Percentiles rank a stretch among this genome's conserved stretches.
Evolutionary conservation across 2,888 invertebrate genomes (phyloP).

Genomic region (Gerosis bhagava): DNA sequence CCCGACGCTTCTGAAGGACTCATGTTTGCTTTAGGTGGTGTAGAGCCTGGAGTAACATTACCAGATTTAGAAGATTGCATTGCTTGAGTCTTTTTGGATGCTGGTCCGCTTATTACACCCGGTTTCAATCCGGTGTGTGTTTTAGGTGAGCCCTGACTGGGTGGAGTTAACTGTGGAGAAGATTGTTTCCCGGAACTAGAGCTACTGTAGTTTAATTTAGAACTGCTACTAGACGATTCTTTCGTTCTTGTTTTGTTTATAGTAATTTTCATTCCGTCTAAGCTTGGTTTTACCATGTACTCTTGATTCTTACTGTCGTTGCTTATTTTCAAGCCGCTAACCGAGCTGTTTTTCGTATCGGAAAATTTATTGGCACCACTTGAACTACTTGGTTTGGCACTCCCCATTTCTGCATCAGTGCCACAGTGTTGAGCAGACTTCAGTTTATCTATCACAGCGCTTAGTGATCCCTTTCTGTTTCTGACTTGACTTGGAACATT

Average conservation of each 20-base stretch:
- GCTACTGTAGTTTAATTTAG: slow-evolving; percentile 67
- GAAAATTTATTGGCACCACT: slow-evolving; percentile 68
- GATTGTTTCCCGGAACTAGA: slow-evolving; percentile 74
- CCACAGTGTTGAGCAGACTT: slow-evolving; percentile 88
- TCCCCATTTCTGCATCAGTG: slow-evolving; percentile 74
- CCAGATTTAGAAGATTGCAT: slow-evolving; percentile 78
- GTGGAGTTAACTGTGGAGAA: slow-evolving; percentile 70
- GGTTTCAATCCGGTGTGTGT: slow-evolving; percentile 93
- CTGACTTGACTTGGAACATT: slow-evolving; percentile 83
- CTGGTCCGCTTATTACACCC: slow-evolving; percentile 93
- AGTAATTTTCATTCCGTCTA: slow-evolving; percentile 95
- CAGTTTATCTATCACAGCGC: slow-evolving; percentile 93
- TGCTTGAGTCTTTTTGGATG: slow-evolving; percentile 90
- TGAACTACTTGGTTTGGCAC: slow-evolving; percentile 67
- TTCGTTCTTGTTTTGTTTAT: slow-evolving; percentile 94
- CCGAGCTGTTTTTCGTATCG: slow-evolving; percentile 70
- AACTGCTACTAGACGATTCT: slow-evolving; percentile 81
- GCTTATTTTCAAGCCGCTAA: slow-evolving; percentile 61
- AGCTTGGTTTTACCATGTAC: slow-evolving; percentile 95
- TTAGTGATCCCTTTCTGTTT: slow-evolving; percentile 89
- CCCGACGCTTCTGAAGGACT: slow-evolving; percentile 64
- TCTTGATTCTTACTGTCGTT: slow-evolving; percentile 87
- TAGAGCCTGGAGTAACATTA: slow-evolving; percentile 56
- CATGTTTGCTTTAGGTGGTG: slow-evolving; percentile 69
- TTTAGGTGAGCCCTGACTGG: slow-evolving; percentile 87